A percentile compares a stretch with the other conserved stretches of the same genome.
phyloP scores from a whole-genome alignment of 1,140 invertebrate species.

The Heliconius melpomene region DNA sequence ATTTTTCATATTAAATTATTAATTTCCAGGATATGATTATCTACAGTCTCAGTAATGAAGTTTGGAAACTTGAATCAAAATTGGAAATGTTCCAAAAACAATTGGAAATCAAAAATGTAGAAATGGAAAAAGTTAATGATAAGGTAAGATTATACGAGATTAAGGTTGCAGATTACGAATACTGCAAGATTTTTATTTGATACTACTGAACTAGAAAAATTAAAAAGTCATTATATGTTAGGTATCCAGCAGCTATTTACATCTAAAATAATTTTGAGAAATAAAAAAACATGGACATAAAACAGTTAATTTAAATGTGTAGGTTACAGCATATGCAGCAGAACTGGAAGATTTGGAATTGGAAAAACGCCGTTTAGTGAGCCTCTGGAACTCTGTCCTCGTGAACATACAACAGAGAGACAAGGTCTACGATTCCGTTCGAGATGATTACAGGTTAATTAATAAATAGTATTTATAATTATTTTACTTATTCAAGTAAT shows the following conservation, averaged over 20 bases:
- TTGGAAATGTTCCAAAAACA: conserved; percentile 80
- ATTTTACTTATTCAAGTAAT: neutral
- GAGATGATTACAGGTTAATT: conserved; percentile 81
- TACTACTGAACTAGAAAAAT: too few relatives aligned
- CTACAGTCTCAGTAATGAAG: conserved; percentile 80
- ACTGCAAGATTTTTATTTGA: too few relatives aligned
- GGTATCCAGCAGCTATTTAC: too few relatives aligned
- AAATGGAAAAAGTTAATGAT: conserved; percentile 80
- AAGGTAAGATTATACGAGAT: conserved; percentile 47
- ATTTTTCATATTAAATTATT: neutral
- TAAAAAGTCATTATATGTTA: too few relatives aligned
- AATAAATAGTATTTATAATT: neutral
- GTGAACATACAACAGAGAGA: conserved; percentile 85
- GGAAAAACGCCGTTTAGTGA: conserved; percentile 85
- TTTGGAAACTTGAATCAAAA: conserved; percentile 81
- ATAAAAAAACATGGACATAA: too few relatives aligned
- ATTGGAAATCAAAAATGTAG: conserved; percentile 79
- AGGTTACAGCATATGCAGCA: conserved; percentile 83
- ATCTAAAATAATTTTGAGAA: too few relatives aligned
- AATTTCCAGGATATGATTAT: conserved; percentile 77
- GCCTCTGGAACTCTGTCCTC: conserved; percentile 88
- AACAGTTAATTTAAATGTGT: conserved; percentile 3
- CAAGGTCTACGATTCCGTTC: conserved; percentile 83
- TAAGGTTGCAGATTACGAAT: too few relatives aligned
- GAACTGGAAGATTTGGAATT: conserved; percentile 86